Evolutionary conservation across 2,888 invertebrate species (phyloP).

Genomic region (Magallana nippona): DNA sequence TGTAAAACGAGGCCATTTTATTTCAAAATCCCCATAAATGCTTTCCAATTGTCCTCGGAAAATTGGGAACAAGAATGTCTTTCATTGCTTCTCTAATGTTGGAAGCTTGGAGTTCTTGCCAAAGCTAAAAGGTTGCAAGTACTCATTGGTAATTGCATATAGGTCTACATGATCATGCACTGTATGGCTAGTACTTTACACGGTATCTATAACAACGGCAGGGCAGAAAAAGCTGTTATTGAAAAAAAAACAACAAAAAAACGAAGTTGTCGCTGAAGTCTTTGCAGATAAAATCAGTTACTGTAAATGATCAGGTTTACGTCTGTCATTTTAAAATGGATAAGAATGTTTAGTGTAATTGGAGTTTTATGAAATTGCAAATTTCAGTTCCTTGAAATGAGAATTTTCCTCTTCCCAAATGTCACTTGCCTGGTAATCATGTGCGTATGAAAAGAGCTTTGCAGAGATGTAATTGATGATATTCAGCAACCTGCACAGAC

Average conservation of each 20-base stretch:
- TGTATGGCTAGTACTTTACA: no score
- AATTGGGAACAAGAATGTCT: conserved; percentile 4
- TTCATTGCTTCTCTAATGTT: conserved; percentile 15
- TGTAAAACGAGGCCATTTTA: conserved; percentile 24
- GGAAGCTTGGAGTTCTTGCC: background rate
- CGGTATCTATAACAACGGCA: no score
- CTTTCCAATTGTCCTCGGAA: conserved; percentile 13
- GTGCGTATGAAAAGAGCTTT: conserved; percentile 9
- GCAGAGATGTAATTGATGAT: background rate
- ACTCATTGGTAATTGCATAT: background rate
- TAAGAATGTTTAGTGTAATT: conserved; percentile 1
- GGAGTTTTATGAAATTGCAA: background rate
- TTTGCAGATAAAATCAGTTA: no score
- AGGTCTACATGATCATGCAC: background rate
- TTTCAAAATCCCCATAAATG: conserved; percentile 16
- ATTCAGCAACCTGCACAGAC: background rate
- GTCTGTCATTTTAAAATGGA: background rate
- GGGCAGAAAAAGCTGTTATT: no score
- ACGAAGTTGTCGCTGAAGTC: no score
- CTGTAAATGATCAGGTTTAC: background rate
- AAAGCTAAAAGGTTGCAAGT: background rate
- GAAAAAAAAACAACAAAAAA: no score
- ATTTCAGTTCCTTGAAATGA: background rate
- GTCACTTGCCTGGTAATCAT: background rate
- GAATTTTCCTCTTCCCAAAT: background rate